These are phyloP conservation scores for Hexactinellida sp. DNA, from an alignment of 37 sponge, comb jelly and placozoan genomes.

Conservation along the genomic window DNA sequence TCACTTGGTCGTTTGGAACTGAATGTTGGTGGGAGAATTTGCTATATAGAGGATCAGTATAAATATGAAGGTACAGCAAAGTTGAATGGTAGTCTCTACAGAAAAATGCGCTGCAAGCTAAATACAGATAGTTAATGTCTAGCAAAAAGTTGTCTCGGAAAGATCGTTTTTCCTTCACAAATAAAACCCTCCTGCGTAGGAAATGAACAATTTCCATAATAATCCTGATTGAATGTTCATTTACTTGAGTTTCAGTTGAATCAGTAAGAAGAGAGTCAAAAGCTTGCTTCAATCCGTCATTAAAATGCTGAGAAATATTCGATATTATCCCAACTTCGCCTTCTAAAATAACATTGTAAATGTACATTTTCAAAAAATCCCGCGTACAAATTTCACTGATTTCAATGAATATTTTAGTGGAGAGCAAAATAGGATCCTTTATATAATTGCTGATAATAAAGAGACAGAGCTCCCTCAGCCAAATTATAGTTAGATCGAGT, in stretches of 20 bases:
- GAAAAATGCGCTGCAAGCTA: not conserved
- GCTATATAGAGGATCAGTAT: not conserved
- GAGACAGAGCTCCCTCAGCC: not conserved
- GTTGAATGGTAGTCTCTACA: conserved; percentile 11
- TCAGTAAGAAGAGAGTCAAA: not conserved
- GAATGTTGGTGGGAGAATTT: not conserved
- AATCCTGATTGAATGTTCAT: not conserved
- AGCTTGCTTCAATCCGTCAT: not conserved
- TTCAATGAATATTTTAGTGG: not conserved
- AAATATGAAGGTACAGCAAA: not conserved
- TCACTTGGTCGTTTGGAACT: not conserved
- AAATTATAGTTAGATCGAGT: not conserved
- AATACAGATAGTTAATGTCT: not conserved
- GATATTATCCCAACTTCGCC: not conserved
- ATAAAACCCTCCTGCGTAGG: not conserved
- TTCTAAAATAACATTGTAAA: not conserved
- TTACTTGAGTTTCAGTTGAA: not conserved
- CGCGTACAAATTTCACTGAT: not conserved
- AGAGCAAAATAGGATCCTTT: not conserved
- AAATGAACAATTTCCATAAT: not conserved
- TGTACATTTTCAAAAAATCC: not conserved
- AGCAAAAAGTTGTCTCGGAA: not conserved
- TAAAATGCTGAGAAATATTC: not conserved
- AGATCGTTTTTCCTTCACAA: not conserved
- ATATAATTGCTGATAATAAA: not conserved